These are phyloP conservation scores for Acridotheres tristis DNA, from an alignment of 2,797 vertebrate species.

Conservation along the genomic window DNA sequence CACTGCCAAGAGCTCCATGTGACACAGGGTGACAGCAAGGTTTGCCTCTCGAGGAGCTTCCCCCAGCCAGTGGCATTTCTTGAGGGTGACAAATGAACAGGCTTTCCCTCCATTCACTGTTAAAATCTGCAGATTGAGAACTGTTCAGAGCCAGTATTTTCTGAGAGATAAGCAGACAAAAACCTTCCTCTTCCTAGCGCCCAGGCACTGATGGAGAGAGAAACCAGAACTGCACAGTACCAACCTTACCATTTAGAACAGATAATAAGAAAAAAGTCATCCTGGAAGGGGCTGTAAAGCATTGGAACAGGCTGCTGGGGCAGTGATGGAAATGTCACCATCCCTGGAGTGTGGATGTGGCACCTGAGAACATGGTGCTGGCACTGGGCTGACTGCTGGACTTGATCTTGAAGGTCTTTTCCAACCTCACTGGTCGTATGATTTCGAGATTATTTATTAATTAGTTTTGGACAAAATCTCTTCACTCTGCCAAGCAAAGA, in stretches of 20 bases:
- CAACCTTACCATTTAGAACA: not conserved
- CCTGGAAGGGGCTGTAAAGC: not conserved
- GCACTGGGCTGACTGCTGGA: not conserved
- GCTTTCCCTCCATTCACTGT: not conserved
- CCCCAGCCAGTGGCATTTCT: not conserved
- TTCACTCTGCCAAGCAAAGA: not conserved
- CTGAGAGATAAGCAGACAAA: not conserved
- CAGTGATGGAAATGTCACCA: not conserved
- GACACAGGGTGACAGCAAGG: not conserved
- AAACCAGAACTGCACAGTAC: not conserved
- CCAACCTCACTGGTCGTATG: rapidly evolving
- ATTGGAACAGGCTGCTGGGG: not conserved
- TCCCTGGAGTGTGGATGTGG: not conserved
- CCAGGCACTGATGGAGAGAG: not conserved
- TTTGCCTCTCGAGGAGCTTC: not conserved
- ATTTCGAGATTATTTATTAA: not conserved
- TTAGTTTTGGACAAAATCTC: rapidly evolving
- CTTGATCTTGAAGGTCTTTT: not conserved
- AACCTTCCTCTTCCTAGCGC: not conserved
- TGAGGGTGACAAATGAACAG: not conserved
- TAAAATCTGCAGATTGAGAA: not conserved
- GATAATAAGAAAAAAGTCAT: rapidly evolving
- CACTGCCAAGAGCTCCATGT: not conserved
- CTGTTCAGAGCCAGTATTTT: not conserved
- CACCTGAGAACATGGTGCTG: not conserved